These are phyloP conservation scores for Melipona beecheii DNA, from an alignment of 2,888 invertebrate genomes.

Conservation along the genomic window DNA sequence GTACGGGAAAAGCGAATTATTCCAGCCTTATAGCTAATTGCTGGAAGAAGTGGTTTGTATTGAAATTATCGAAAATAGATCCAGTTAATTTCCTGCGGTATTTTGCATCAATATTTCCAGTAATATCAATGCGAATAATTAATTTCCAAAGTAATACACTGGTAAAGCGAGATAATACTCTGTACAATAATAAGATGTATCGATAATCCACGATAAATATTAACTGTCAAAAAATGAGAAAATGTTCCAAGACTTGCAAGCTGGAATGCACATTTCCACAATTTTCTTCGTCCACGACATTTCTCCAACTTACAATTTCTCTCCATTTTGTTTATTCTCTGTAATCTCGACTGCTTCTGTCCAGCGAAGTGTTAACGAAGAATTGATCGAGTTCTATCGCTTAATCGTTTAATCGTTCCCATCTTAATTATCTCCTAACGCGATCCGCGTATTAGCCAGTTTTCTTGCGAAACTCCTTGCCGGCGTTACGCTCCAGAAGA, in stretches of 20 bases:
- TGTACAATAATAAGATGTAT: too few relatives aligned
- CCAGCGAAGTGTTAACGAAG: neutral
- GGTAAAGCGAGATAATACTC: too few relatives aligned
- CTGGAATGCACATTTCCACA: neutral
- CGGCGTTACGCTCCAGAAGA: conserved; percentile 59
- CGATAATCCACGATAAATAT: too few relatives aligned
- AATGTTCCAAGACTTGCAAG: too few relatives aligned
- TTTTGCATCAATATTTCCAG: neutral
- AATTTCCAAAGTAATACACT: too few relatives aligned
- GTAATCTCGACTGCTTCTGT: neutral
- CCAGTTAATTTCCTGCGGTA: too few relatives aligned
- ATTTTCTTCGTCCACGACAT: neutral
- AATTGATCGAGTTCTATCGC: neutral
- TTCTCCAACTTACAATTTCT: neutral
- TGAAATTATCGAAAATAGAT: neutral
- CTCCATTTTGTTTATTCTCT: neutral
- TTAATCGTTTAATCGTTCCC: conserved; percentile 4
- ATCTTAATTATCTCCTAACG: conserved; percentile 29
- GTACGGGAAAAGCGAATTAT: neutral
- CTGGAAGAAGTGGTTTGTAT: neutral
- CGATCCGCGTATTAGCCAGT: conserved; percentile 44
- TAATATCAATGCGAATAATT: neutral
- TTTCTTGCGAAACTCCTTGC: conserved; percentile 57
- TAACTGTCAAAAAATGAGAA: too few relatives aligned
- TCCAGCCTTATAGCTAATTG: neutral